These are phyloP conservation scores for Chamaea fasciata DNA, from an alignment of 2,113 vertebrate species.

Conservation along the genomic window DNA sequence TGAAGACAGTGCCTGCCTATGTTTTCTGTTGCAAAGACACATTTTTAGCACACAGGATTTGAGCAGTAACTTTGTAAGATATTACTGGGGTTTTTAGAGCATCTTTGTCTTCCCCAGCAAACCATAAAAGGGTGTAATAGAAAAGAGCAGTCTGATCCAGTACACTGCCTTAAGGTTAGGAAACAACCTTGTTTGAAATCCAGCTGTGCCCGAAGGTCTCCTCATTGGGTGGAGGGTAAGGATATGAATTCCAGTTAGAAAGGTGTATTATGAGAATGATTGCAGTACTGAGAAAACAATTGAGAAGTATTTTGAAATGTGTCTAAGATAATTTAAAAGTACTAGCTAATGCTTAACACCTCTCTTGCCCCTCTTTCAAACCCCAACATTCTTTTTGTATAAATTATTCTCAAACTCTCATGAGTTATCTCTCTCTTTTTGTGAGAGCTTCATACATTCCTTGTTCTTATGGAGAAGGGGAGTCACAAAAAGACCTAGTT, in stretches of 20 bases:
- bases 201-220: background rate
- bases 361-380: background rate
- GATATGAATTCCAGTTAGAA: background rate
- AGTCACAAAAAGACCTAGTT: background rate
- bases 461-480: background rate
- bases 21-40: background rate
- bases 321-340: background rate
- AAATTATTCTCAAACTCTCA: background rate
- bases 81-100: background rate
- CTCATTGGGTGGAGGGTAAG: background rate
- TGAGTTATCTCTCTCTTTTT: background rate
- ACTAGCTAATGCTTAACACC: background rate
- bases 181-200: background rate
- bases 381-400: background rate
- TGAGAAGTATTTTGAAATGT: background rate
- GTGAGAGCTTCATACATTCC: background rate
- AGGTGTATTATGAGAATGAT: background rate
- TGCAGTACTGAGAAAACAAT: background rate
- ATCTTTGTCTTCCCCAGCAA: background rate
- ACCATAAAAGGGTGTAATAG: background rate
- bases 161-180: background rate
- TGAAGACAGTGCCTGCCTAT: background rate
- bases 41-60: background rate
- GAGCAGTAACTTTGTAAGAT: background rate
- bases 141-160: background rate